A percentile compares a stretch with the other conserved stretches of the same genome.
Evolutionary conservation across 2,797 vertebrate genomes (phyloP).

Genomic region (Aplochiton taeniatus): DNA sequence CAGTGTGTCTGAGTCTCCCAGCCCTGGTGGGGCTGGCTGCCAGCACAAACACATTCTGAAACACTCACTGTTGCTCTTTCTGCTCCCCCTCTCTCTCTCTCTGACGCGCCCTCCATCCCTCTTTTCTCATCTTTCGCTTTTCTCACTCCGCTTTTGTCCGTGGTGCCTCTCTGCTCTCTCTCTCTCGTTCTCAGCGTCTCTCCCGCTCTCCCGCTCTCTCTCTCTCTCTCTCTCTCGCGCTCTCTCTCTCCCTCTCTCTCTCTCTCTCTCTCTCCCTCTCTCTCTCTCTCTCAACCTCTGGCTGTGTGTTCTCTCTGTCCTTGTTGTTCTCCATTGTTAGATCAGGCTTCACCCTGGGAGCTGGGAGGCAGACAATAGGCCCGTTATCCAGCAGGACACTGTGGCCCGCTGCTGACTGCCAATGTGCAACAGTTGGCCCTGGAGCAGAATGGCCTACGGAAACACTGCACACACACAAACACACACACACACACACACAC

Average conservation of each 20-base stretch:
- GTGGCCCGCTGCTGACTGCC: slow-evolving; percentile 36
- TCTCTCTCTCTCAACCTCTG: slow-evolving; percentile 1
- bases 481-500: slow-evolving; percentile 20
- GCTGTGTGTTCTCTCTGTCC: slow-evolving; percentile 51
- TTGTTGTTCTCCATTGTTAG: slow-evolving; percentile 63
- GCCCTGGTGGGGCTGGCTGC: not conserved
- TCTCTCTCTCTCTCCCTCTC: slow-evolving; percentile 36
- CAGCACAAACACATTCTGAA: not conserved
- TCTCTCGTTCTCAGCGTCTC: too few species aligned
- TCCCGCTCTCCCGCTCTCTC: slow-evolving; percentile 19
- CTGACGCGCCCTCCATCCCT: slow-evolving; percentile 9
- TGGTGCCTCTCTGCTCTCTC: slow-evolving; percentile 34
- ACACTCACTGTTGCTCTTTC: not conserved
- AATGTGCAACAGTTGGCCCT: slow-evolving; percentile 57
- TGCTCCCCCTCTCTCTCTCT: slow-evolving; percentile 11
- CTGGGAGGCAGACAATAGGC: slow-evolving; percentile 58
- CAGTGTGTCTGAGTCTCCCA: not conserved
- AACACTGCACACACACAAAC: slow-evolving; percentile 7
- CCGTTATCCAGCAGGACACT: slow-evolving; percentile 56
- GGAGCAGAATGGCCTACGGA: not conserved
- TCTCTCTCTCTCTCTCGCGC: slow-evolving; percentile 16
- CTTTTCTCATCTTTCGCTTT: not conserved
- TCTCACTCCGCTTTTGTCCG: slow-evolving; percentile 12
- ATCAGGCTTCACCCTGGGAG: slow-evolving; percentile 51
- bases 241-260: slow-evolving; percentile 12